Percentiles rank a stretch among this genome's conserved stretches.
Evolutionary conservation across 2,113 vertebrate genomes (phyloP).

Genomic region (Anhinga rufa): DNA sequence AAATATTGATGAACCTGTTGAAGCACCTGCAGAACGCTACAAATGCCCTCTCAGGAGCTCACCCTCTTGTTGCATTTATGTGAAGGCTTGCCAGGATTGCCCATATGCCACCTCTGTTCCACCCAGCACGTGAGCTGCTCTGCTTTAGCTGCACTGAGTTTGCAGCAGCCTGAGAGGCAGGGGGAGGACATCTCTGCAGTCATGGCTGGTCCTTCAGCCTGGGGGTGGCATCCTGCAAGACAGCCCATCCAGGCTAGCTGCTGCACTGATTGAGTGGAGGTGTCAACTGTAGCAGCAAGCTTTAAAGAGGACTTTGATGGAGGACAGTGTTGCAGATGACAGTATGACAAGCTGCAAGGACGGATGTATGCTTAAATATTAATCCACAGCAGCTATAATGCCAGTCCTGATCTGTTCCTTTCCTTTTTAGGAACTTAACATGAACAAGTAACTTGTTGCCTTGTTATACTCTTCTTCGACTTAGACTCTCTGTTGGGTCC

Average conservation of each 20-base stretch:
- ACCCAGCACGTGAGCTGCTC: not conserved
- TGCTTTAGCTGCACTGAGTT: not conserved
- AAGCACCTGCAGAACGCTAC: not conserved
- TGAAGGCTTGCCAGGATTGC: not conserved
- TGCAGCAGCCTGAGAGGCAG: not conserved
- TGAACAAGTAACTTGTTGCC: not conserved
- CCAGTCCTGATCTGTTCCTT: not conserved
- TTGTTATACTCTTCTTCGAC: not conserved
- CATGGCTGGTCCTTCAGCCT: not conserved
- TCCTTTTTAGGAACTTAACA: not conserved
- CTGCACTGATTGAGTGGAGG: not conserved
- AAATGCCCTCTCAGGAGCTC: not conserved
- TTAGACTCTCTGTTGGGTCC: not conserved
- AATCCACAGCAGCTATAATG: not conserved
- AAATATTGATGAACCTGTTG: not conserved
- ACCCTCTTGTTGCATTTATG: not conserved
- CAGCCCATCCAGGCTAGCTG: not conserved
- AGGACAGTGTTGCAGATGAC: not conserved
- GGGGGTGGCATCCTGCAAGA: not conserved
- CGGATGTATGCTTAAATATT: not conserved
- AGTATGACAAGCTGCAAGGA: not conserved
- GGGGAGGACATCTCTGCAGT: not conserved
- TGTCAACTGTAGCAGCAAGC: not conserved
- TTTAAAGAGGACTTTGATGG: not conserved
- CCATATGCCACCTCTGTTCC: accelerated